Evolutionary conservation across 2,797 vertebrate species (phyloP), one percentile per base, ranked within the genome.

Genomic region (Garrulus glandarius): DNA sequence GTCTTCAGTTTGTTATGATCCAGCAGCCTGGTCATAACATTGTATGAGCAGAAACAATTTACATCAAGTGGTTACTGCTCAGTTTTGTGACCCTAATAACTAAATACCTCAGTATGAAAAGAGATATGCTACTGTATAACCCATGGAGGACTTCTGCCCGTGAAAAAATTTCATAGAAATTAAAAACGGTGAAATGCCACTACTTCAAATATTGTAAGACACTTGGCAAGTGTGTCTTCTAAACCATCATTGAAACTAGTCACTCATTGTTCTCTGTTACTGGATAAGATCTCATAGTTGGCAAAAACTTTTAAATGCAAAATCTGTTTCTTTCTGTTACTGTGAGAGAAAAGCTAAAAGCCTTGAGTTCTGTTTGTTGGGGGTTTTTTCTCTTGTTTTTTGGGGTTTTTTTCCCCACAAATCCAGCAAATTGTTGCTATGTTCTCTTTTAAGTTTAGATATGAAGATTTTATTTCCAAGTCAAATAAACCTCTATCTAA

Each of bases 401-500:
- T 50, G 2, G 17, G 5, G 6, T 1, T n/a, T 3, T 13, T 41
- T 41, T 72, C 3, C 8, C 52, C 64, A 79, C 22, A 84, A 78
- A 71, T 93, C 21, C 37, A 92, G 39, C 27, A 74, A 94, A 89
- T 6, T 64, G 9, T 32, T 86, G 17, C 43, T 30, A 70, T 74
- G 43, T 84, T 92, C 68, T 64, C 34, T 70, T 95, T 95, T 80
- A 69, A 93, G 60, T 70, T 94, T 77, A 94, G 63, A 43, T 92
- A 75, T 56, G 55, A 95, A 93, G 29, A 83, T 93, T 96, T 97
- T 61, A 34, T 94, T 95, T 95, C 71, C 81, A 59, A 79, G 37
- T 37, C 60, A 92, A 96, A 95, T 74, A 96, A 91, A 84, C 30
- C 13, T 95, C 61, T 89, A 53, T 37, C 43, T 93, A 87, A 93